Base-by-base conservation (phyloP, 2,113 vertebrate species). In the Aptenodytes forsteri region DNA sequence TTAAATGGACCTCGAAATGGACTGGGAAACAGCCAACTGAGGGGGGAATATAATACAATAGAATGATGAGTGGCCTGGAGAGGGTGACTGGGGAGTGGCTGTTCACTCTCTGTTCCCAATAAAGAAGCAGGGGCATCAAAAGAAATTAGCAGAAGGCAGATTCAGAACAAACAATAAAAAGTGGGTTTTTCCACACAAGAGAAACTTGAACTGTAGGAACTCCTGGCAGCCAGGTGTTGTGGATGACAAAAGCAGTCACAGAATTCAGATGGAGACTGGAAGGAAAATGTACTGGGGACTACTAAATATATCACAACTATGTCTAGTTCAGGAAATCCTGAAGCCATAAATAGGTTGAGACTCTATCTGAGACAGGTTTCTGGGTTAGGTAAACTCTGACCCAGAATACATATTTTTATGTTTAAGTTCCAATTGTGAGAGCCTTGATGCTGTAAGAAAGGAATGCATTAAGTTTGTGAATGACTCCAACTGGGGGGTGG, bases 401-500 rank as follows among this genome's bases (percentile, higher is more conserved):
- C 10, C 27, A 66, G 59, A 76, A 52, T 15, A 44, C 5, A 5
- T 73, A 26, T 38, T 88, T 72, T 67, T 56, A 18, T 49, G 36
- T 52, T 86, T 32, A 89, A 62, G 9, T 71, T 93, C 61, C 58
- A 62, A 23, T 29, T 71, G 20, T 86, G 38, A 76, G 36, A 76
- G 13, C 18, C 30, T 71, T 83, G 62, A 71, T 76, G 18, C 42
- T 67, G 3, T 71, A 71, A 61, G 56, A 66, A 75, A 40, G 47
- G 19, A 66, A 62, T 76, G 7, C 6, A 10, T 72, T 47, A 72
- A 44, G 21, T 91, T 22, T 85, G 25, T 85, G 34, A 56, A 38
- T 83, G n/a, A 59, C 29, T 71, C 18, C 44, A 61, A 0, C 6
- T 29, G 30, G 18, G 17, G 6, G 1, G 2, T 32, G 55, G 20